Evolutionary conservation across 2,888 invertebrate genomes (phyloP).

Genomic region (Tachina fera): DNA sequence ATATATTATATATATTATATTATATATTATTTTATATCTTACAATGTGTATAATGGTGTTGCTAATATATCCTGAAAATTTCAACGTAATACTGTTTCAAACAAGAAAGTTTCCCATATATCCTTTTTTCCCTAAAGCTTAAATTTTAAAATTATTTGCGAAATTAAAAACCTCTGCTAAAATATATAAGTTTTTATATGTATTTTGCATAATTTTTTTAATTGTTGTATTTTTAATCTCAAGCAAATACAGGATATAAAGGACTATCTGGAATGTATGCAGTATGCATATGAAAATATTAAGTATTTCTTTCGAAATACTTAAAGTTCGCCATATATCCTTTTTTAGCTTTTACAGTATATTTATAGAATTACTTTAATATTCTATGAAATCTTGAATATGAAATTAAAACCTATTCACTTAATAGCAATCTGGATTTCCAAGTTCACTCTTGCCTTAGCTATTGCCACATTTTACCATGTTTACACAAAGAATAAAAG

Average conservation of each 20-base stretch:
- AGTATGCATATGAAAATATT: not conserved
- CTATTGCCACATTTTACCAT: constrained; percentile 8
- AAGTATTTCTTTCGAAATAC: not conserved
- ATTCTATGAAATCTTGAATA: not conserved
- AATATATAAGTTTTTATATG: too few relatives aligned
- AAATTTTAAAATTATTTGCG: too few relatives aligned
- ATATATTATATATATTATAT: too few relatives aligned
- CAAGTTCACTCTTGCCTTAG: constrained; percentile 28
- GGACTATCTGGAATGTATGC: not conserved
- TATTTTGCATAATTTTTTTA: too few relatives aligned
- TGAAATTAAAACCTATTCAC: constrained; percentile 34
- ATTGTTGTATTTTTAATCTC: not conserved
- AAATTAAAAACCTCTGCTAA: too few relatives aligned
- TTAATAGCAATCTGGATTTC: constrained; percentile 30
- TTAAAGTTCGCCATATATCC: constrained; percentile 21
- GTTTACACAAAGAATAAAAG: constrained; percentile 42
- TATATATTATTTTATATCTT: too few relatives aligned
- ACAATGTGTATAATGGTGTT: too few relatives aligned
- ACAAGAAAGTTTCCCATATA: too few relatives aligned
- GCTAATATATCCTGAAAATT: too few relatives aligned
- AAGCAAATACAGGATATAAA: not conserved
- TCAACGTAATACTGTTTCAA: too few relatives aligned
- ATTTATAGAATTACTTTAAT: not conserved
- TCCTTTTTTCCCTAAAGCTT: too few relatives aligned
- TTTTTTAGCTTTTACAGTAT: not conserved